Evolutionary conservation across 92 coral and sea anemone species (phyloP).

Genomic region (Chrysogorgia sp.): DNA sequence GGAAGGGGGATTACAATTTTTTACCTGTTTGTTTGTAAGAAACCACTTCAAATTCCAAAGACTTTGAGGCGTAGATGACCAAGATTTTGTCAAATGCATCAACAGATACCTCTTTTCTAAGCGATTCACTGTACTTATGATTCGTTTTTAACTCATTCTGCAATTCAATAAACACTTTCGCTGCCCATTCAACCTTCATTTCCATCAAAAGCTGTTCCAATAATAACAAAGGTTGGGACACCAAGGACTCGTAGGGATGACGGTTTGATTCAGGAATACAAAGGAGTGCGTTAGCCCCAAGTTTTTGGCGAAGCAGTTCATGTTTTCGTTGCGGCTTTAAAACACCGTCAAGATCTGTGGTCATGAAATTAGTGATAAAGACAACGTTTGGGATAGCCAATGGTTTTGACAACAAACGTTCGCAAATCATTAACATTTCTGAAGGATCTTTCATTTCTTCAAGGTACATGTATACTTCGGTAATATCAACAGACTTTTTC

Average conservation of each 20-base stretch:
- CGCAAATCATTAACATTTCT: conserved; percentile 75
- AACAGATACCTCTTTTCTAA: conserved; percentile 73
- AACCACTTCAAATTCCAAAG: conserved; percentile 90
- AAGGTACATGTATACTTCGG: conserved; percentile 85
- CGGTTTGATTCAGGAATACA: conserved; percentile 86
- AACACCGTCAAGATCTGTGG: conserved; percentile 70
- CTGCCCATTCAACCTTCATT: conserved; percentile 99
- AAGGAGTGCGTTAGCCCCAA: conserved; percentile 91
- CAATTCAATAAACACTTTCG: conserved; percentile 75
- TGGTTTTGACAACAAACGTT: conserved; percentile 66
- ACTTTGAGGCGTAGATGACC: conserved; percentile 78
- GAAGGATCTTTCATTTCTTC: conserved; percentile 83
- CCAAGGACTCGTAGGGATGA: conserved; percentile 81
- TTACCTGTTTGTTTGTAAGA: conserved; percentile 66
- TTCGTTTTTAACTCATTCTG: conserved; percentile 81
- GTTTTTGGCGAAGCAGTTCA: conserved; percentile 79
- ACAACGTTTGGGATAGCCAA: conserved; percentile 16
- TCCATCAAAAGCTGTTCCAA: conserved; percentile 97
- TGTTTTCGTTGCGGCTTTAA: conserved; percentile 80
- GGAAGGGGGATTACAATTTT: neutral
- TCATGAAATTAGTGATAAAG: conserved; percentile 91
- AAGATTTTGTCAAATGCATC: conserved; percentile 84
- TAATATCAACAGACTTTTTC: conserved; percentile 82
- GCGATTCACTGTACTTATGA: conserved; percentile 64
- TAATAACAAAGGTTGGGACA: conserved; percentile 80